Evolutionary conservation across 2,888 invertebrate species (phyloP).

Genomic region (Phragmatobia fuliginosa): DNA sequence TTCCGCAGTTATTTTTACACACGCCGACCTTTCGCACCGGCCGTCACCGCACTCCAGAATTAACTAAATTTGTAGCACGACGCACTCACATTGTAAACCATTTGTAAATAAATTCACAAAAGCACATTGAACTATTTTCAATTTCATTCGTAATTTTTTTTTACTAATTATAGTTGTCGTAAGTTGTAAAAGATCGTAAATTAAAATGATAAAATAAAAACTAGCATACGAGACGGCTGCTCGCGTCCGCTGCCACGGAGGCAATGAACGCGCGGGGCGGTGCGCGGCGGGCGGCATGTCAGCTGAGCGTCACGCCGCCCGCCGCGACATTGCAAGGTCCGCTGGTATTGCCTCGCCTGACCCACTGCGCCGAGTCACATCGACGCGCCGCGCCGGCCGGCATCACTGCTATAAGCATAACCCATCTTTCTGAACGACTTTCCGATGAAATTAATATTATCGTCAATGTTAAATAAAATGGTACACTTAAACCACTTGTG

Average conservation of each 20-base stretch:
- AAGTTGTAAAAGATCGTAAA: constrained; percentile 50
- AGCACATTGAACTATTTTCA: constrained; percentile 41
- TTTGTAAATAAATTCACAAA: constrained; percentile 47
- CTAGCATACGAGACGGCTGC: constrained; percentile 73
- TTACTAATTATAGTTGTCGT: constrained; percentile 41
- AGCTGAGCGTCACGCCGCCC: constrained; percentile 87
- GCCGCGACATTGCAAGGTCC: constrained; percentile 89
- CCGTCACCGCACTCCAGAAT: constrained; percentile 82
- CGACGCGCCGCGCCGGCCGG: constrained; percentile 47
- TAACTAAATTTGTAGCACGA: constrained; percentile 72
- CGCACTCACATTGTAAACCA: constrained; percentile 75
- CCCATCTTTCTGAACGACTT: constrained; percentile 25
- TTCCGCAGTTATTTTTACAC: constrained; percentile 87
- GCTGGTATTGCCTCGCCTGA: constrained; percentile 80
- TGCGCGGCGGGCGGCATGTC: constrained; percentile 77
- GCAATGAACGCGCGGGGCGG: constrained; percentile 88
- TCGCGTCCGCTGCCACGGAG: constrained; percentile 88
- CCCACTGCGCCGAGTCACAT: constrained; percentile 73
- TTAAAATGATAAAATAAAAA: constrained; percentile 43
- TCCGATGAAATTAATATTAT: constrained; percentile 12
- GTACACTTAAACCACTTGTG: background rate
- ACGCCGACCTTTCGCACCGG: constrained; percentile 86
- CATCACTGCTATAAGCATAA: constrained; percentile 35
- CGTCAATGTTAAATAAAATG: background rate
- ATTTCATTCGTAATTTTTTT: constrained; percentile 31